Evolutionary conservation across 2,113 vertebrate species (phyloP).

Genomic region (Eira barbara): DNA sequence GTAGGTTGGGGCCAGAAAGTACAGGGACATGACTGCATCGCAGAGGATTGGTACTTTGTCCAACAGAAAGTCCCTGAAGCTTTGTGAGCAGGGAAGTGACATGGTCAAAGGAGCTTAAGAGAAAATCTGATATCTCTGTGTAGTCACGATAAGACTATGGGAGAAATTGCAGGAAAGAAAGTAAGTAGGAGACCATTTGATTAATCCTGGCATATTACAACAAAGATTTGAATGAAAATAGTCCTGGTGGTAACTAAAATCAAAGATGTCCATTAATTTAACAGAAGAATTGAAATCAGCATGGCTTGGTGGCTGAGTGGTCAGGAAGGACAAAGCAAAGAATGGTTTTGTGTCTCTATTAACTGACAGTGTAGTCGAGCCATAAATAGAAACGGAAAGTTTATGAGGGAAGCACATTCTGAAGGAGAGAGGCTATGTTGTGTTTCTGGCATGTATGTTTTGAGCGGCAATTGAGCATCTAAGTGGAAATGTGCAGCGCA

Average conservation of each 20-base stretch:
- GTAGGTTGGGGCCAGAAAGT: neutral
- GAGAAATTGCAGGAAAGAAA: neutral
- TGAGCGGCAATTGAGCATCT: neutral
- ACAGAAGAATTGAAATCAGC: neutral
- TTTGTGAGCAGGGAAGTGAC: neutral
- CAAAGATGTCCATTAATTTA: neutral
- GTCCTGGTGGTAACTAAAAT: neutral
- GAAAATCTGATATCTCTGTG: neutral
- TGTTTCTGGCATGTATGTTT: neutral
- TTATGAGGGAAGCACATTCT: neutral
- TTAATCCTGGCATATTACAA: neutral
- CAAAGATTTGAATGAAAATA: neutral
- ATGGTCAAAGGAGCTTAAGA: neutral
- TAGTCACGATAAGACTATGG: neutral
- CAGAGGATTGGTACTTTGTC: neutral
- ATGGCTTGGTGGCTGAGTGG: neutral
- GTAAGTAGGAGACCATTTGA: neutral
- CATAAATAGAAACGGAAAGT: neutral
- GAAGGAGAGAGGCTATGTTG: neutral
- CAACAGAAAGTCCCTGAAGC: neutral
- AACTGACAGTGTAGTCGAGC: neutral
- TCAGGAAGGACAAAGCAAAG: neutral
- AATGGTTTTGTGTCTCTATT: neutral
- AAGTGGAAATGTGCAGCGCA: neutral
- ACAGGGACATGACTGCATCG: neutral